Evolutionary conservation across 2,888 invertebrate species (phyloP), one percentile per base, ranked within the genome.

Genomic region (Brachylomia viminalis): DNA sequence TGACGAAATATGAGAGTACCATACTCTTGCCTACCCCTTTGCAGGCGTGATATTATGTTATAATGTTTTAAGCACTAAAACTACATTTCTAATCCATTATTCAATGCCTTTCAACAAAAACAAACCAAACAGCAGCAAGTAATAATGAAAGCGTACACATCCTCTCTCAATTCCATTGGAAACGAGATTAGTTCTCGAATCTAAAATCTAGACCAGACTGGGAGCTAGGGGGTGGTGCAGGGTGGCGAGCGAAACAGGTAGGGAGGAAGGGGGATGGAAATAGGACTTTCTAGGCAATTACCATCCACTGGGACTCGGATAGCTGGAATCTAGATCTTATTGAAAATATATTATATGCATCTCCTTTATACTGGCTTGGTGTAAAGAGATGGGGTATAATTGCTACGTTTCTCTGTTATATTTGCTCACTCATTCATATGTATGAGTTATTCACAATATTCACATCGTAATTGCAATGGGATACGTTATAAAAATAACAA

Each of bases 231-330:
- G 72, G 83, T 83, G 87, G 86, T 54, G 83, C 77, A 66, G 73
- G 83, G 64, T 84, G 80, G 91, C 69, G 78, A 84, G 85, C 73
- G 88, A 89, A 84, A 75, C 85, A 86, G 88, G 84, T 84, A 82
- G 88, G 82, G 89, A 75, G 71, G 86, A 79, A 52, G 82, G 84
- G 86, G 84, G 81, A 69, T 86, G 80, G 88, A 91, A 93, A 93
- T 92, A 91, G 93, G 94, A 93, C 93, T 92, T 94, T 93, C 95
- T 93, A 94, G 94, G 94, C 95, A 95, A 95, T 95, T 95, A 95
- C 95, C 93, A 93, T 92, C 90, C 92, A 84, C 75, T 82, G 90
- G 86, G 90, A 90, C 91, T 89, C 84, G 90, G 83, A 89, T 90
- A 90, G 90, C 87, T 76, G 69, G 82, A 80, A 84, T 87, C 85